Conservation (phyloP, 2,113 vertebrate genomes). For the Calcarius ornatus region DNA sequence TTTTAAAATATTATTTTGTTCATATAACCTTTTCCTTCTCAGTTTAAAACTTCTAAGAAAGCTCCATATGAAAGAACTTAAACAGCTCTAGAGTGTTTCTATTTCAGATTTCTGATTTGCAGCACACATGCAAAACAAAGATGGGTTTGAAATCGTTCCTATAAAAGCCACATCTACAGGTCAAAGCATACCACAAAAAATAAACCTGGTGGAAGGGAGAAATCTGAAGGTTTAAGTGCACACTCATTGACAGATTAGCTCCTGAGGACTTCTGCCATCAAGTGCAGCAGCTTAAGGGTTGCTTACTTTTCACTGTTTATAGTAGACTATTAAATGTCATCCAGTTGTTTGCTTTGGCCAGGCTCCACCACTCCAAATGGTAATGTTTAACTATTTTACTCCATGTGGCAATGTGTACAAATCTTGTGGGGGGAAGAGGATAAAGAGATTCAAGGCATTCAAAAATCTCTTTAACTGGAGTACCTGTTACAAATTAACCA, state of each 20-base stretch:
- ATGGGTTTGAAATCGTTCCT: not conserved
- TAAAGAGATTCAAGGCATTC: not conserved
- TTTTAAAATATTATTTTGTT: not conserved
- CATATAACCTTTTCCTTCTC: not conserved
- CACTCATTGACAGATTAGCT: not conserved
- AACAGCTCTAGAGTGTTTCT: not conserved
- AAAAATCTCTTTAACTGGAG: slow-evolving; percentile 12
- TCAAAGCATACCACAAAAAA: not conserved
- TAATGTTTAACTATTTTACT: not conserved
- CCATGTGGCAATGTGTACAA: not conserved
- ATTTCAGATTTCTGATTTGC: not conserved
- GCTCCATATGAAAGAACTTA: not conserved
- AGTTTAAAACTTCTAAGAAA: not conserved
- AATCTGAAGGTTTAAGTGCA: not conserved
- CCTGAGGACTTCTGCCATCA: not conserved
- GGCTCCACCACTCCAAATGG: not conserved
- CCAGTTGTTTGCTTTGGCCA: slow-evolving; percentile 28
- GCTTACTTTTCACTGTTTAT: slow-evolving; percentile 42
- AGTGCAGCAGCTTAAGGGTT: not conserved
- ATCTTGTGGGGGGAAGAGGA: not conserved
- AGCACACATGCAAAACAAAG: not conserved
- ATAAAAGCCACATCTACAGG: not conserved
- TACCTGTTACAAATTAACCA: slow-evolving; percentile 42
- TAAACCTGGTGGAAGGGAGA: not conserved
- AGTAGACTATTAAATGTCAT: slow-evolving; percentile 8